Base-by-base conservation (phyloP, 2,888 invertebrate species). In the Axea sp. region DNA sequence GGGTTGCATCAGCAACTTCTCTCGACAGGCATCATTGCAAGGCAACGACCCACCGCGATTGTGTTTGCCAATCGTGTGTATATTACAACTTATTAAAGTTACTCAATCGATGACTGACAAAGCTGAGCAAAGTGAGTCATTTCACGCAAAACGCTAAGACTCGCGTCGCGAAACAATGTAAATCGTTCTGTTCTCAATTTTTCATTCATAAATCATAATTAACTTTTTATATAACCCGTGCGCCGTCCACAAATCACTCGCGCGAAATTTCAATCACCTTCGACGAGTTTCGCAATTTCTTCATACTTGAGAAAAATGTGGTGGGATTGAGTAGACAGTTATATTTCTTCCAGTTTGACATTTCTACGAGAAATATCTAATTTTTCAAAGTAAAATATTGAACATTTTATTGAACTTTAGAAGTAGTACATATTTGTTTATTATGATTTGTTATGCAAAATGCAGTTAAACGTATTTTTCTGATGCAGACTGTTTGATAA, bases 21-120 rank as follows among this genome's bases (percentile, higher is more conserved):
- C 81, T 65, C 78, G 76, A 47, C 43, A 69, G 71, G 76, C 31
- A 77, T 76, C 69, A 75, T 47, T 77, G 75, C 39, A 71, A 76
- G 69, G 77, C 67, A 51, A 51, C 62, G 55, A 76, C 75, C 57
- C 68, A 65, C 53, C 43, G 31, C 49, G 72, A 57, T 45, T 69
- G 60, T 62, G 64, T 81, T 81, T 73, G 76, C 79, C 79, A 80
- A 82, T 81, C 79, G 77, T 26, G 69, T 55, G 69, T 79, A 79
- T 81, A 81, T 82, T 82, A 82, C 81, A 81, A 72, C 69, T 74
- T 49, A 78, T 72, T 77, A 76, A 68, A 75, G 67, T 81, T 77
- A 74, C 80, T 80, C 80, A 82, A 82, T 80, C 80, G 74, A 77
- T 77, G 60, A 41, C 69, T 65, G 64, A 69, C 68, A 68, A 65